A percentile compares a stretch with the other conserved stretches of the same genome.
Conservation (phyloP, 1,140 invertebrate genomes). For the Aphaenogaster ashmeadi region DNA sequence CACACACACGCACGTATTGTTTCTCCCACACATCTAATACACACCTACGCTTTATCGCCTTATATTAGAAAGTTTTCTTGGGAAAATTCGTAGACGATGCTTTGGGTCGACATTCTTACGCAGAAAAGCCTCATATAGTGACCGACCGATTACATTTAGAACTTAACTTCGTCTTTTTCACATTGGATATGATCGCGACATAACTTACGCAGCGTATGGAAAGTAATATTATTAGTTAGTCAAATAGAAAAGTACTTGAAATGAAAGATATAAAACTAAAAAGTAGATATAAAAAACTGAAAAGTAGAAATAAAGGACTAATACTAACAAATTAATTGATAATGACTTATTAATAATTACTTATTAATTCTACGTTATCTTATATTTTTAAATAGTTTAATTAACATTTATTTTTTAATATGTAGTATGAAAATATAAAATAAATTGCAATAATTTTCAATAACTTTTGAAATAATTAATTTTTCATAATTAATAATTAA, state of each 20-base stretch:
- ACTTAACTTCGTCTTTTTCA: constrained; percentile 4
- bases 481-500: constrained; percentile 16
- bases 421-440: neutral
- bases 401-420: neutral
- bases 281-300: neutral
- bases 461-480: neutral
- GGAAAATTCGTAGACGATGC: neutral
- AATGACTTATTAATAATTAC: neutral
- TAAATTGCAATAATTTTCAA: neutral
- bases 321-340: neutral
- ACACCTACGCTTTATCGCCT: constrained; percentile 10
- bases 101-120: neutral
- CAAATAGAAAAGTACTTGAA: neutral
- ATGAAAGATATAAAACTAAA: neutral
- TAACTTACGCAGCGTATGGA: neutral
- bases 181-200: neutral
- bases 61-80: constrained; percentile 45
- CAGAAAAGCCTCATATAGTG: neutral
- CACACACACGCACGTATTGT: neutral
- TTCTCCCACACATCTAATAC: neutral
- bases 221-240: constrained; percentile 9
- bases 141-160: constrained; percentile 13
- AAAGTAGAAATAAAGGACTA: neutral
- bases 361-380: neutral
- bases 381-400: constrained; percentile 17